phyloP scores from a whole-genome alignment of 1,140 invertebrate species.

The Diploscapter pachys region DNA sequence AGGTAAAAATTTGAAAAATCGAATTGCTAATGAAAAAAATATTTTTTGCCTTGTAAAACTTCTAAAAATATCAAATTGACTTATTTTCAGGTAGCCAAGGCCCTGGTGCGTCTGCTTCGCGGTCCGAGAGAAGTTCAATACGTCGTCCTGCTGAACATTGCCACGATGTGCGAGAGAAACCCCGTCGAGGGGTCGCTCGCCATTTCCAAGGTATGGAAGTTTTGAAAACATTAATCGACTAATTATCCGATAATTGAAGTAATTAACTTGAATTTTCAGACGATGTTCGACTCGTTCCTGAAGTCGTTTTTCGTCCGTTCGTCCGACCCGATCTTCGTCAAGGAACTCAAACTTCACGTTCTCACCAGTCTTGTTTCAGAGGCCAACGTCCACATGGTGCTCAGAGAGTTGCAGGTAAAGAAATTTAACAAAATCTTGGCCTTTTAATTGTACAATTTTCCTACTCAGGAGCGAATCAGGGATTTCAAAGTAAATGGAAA shows the following conservation, averaged over 20 bases:
- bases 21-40: no score
- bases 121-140: constrained; percentile 91
- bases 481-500: no score
- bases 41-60: no score
- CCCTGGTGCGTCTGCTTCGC: constrained; percentile 83
- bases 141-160: constrained; percentile 90
- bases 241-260: no score
- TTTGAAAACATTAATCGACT: no score
- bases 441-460: no score
- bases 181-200: constrained; percentile 66
- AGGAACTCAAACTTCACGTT: constrained; percentile 94
- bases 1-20: constrained; percentile 1
- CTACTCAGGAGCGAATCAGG: no score
- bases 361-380: constrained; percentile 92
- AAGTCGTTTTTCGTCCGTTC: constrained; percentile 97
- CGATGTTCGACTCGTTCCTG: constrained; percentile 93
- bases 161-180: constrained; percentile 70
- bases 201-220: constrained; percentile 67
- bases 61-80: no score
- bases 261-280: constrained; percentile 62
- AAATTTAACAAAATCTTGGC: no score
- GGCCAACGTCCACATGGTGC: constrained; percentile 85
- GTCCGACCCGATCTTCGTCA: constrained; percentile 91
- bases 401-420: constrained; percentile 78
- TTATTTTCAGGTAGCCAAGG: constrained; percentile 68